These are phyloP conservation scores for Alca torda DNA, from an alignment of 2,797 vertebrate genomes.

Conservation along the genomic window DNA sequence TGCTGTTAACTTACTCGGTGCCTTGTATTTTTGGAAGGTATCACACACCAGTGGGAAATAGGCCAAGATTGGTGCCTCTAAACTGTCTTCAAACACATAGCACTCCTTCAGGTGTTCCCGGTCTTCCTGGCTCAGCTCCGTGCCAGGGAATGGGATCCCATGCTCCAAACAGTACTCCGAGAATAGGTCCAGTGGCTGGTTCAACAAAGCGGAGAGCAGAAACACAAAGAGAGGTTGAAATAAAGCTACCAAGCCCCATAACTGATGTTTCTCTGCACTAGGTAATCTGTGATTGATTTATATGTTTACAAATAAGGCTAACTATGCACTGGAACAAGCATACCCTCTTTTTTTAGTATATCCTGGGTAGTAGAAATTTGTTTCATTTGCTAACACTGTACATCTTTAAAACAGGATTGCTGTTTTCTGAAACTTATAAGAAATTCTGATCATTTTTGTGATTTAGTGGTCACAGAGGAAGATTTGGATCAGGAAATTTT, in stretches of 20 bases:
- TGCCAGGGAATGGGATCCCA: slow-evolving; percentile 80
- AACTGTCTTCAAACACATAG: slow-evolving; percentile 80
- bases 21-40: slow-evolving; percentile 80
- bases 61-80: slow-evolving; percentile 76
- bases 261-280: neutral
- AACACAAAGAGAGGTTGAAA: neutral
- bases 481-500: neutral
- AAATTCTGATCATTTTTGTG: neutral
- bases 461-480: neutral
- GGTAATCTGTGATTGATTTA: neutral
- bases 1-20: slow-evolving; percentile 75
- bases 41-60: slow-evolving; percentile 84
- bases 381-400: neutral
- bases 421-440: neutral
- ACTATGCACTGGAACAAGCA: neutral
- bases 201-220: neutral
- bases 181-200: slow-evolving; percentile 76
- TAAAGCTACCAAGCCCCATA: neutral
- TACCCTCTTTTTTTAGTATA: neutral
- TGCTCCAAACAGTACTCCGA: slow-evolving; percentile 77
- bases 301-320: neutral
- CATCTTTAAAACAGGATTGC: neutral
- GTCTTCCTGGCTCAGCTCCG: slow-evolving; percentile 73
- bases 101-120: slow-evolving; percentile 76
- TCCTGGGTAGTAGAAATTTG: neutral